These are phyloP conservation scores for Eretmocerus hayati DNA, from an alignment of 2,888 invertebrate genomes.

Conservation along the genomic window DNA sequence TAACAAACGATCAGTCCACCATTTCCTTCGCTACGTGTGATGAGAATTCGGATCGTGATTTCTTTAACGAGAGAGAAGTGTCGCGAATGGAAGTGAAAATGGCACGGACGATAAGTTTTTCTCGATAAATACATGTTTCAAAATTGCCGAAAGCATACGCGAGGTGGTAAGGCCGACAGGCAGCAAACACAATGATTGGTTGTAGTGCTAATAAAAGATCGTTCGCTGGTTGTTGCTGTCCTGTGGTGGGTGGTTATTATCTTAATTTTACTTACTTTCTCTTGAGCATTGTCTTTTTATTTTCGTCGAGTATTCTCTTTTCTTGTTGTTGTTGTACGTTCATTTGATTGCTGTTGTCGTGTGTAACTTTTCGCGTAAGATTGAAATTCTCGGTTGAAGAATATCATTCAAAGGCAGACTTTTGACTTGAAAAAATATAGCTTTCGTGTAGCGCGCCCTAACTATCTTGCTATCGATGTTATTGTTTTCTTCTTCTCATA, in stretches of 20 bases:
- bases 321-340: slow-evolving; percentile 24
- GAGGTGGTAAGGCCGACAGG: slow-evolving; percentile 39
- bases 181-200: slow-evolving; percentile 34
- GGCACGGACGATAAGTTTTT: slow-evolving; percentile 10
- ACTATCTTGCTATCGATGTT: slow-evolving; percentile 12
- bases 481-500: slow-evolving; percentile 9
- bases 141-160: slow-evolving; percentile 22
- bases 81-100: slow-evolving; percentile 5
- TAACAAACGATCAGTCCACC: no score
- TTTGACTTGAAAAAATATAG: slow-evolving; percentile 4
- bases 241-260: slow-evolving; percentile 46
- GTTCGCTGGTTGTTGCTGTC: slow-evolving; percentile 48
- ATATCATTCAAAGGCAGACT: slow-evolving; percentile 5
- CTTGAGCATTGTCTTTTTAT: slow-evolving; percentile 7
- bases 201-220: slow-evolving; percentile 40
- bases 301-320: slow-evolving; percentile 4
- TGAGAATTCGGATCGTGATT: not conserved
- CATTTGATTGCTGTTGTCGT: slow-evolving; percentile 19
- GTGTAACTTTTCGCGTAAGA: slow-evolving; percentile 18
- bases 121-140: slow-evolving; percentile 14
- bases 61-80: slow-evolving; percentile 12
- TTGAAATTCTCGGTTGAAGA: no score
- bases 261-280: slow-evolving; percentile 26
- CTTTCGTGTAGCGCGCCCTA: not conserved
- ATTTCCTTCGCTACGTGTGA: no score